Percentiles rank a stretch among this genome's conserved stretches.
Evolutionary conservation across 2,888 invertebrate species (phyloP).

Genomic region (Eristalis pertinax): DNA sequence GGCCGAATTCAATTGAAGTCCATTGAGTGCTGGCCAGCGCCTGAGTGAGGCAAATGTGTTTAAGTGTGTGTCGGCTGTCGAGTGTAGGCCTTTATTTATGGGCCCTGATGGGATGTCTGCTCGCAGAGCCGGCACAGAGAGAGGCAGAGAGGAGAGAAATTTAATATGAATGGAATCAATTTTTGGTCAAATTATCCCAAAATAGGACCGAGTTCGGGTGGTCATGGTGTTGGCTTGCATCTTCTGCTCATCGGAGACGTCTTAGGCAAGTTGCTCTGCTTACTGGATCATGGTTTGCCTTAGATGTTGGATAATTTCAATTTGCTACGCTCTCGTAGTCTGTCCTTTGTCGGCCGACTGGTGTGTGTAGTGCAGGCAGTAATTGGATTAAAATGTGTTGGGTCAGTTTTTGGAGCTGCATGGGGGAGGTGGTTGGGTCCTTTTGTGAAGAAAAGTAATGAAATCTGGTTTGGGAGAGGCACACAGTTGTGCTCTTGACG

Average conservation of each 20-base stretch:
- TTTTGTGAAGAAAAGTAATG: background rate
- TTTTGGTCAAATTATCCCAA: constrained; percentile 2
- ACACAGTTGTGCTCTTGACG: background rate
- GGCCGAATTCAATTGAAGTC: constrained; percentile 47
- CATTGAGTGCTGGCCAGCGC: constrained; percentile 19
- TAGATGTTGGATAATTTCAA: constrained; percentile 12
- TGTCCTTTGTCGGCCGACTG: background rate
- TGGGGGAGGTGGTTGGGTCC: background rate
- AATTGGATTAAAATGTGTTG: background rate
- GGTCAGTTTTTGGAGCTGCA: background rate
- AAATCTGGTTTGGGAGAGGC: background rate
- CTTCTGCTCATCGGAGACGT: background rate
- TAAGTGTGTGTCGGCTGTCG: background rate
- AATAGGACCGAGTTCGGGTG: background rate
- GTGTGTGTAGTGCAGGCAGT: background rate
- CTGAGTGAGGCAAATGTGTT: background rate
- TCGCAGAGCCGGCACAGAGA: constrained; percentile 6
- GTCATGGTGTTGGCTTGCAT: background rate
- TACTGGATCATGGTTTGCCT: background rate
- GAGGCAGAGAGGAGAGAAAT: background rate
- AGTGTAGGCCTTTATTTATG: constrained; percentile 43
- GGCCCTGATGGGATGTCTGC: constrained; percentile 16
- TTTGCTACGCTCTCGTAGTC: background rate
- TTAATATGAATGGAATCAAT: constrained; percentile 1
- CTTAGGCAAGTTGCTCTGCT: background rate